Evolutionary conservation across 2,888 invertebrate species (phyloP), one percentile per base, ranked within the genome.

Genomic region (Drosophila anceps): DNA sequence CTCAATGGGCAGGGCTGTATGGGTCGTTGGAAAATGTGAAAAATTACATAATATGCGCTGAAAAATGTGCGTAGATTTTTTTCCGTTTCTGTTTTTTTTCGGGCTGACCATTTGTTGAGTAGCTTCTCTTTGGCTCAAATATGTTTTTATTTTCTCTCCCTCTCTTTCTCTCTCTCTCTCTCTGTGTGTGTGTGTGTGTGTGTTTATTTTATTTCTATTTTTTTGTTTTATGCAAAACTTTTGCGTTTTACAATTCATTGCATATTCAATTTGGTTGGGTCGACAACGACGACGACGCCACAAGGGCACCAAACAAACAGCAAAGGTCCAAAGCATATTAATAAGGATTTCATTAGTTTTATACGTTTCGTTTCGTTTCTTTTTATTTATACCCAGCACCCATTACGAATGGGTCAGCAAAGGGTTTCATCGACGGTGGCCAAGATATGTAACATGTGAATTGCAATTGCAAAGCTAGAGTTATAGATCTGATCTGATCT

Each of bases 291-390:
- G 63, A 46, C 79, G 35, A 73, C 57, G 76, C 82, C 82, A 73
- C 78, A 85, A 75, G 80, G 79, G 67, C 85, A 65, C 71, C 73
- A 79, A 72, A 69, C 73, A 79, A 81, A 83, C 73, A 80, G 80
- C 88, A 86, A 86, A 87, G 89, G 90, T 88, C 89, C 83, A 74
- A 76, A 73, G 87, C 84, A 87, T 84, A 90, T 91, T 90, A 89
- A 89, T 90, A 90, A 88, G 87, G 88, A 89, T 91, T 84, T 88
- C 89, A 91, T 90, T 90, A 89, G 88, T 90, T 90, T 84, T 83
- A 82, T 79, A 79, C 81, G 76, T 76, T 80, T 31, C 48, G 29
- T 48, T 67, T 69, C 62, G 59, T 55, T 66, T 67, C 62, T 57
- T 58, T 66, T 67, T 39, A 31, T 7, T 48, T 53, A 44, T 66